phyloP scores from a whole-genome alignment of 2,113 vertebrate genomes.

The Aplodontia rufa region DNA sequence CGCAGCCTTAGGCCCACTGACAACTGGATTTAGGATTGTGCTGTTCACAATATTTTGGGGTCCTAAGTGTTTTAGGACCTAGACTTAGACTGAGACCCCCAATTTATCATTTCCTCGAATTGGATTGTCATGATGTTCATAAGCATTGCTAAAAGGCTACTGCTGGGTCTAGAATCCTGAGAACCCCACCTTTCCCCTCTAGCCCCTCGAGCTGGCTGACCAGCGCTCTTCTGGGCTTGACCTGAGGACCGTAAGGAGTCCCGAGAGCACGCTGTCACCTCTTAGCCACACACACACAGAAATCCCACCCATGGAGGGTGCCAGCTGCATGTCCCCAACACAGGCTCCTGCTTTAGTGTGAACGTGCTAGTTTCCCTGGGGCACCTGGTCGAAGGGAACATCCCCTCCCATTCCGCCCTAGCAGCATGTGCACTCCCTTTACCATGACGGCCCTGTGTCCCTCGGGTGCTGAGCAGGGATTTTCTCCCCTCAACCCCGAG shows the following conservation, averaged over 20 bases:
- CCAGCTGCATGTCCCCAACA: too few species aligned
- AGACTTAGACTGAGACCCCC: not conserved
- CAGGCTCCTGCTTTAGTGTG: too few species aligned
- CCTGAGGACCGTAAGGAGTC: not conserved
- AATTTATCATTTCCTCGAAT: not conserved
- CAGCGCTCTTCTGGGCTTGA: not conserved
- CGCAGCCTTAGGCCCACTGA: not conserved
- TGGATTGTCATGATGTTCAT: not conserved
- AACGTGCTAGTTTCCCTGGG: too few species aligned
- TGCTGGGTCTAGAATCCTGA: not conserved
- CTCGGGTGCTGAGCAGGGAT: rapidly evolving
- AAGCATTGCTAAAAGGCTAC: not conserved
- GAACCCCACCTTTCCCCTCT: too few species aligned
- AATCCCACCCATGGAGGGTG: too few species aligned
- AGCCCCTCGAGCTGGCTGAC: too few species aligned
- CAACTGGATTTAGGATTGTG: not conserved
- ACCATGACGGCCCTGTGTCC: not conserved
- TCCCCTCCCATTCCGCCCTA: not conserved
- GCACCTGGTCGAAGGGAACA: not conserved
- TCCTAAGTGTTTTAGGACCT: not conserved
- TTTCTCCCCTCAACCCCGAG: rapidly evolving
- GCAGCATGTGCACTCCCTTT: rapidly evolving
- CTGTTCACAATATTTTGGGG: not conserved
- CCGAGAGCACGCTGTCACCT: rapidly evolving
- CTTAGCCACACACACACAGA: too few species aligned